phyloP scores from a whole-genome alignment of 1,140 invertebrate species.

The Calliphora vicina region DNA sequence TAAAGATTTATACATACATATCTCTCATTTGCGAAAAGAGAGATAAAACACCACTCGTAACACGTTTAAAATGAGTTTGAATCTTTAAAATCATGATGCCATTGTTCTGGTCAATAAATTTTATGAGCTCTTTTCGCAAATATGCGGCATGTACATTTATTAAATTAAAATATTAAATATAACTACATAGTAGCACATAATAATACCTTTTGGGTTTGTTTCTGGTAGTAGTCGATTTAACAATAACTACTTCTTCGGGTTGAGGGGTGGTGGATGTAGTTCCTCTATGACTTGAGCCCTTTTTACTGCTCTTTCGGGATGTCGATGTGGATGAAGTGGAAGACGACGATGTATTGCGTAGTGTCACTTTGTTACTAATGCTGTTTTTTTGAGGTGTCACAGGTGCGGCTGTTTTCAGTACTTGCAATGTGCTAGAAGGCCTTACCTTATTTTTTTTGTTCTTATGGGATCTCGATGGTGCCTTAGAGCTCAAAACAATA shows the following conservation, averaged over 20 bases:
- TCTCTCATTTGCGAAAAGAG: background rate
- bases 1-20: no score
- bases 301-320: constrained; percentile 42
- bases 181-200: no score
- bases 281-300: constrained; percentile 49
- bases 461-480: constrained; percentile 1
- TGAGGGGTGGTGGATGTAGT: constrained; percentile 2
- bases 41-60: no score
- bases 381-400: constrained; percentile 37
- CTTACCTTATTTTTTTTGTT: constrained; percentile 37
- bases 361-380: background rate
- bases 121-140: no score
- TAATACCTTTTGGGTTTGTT: constrained; percentile 31
- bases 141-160: no score
- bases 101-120: no score
- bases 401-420: constrained; percentile 49
- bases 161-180: no score
- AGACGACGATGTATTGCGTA: background rate
- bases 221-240: constrained; percentile 19
- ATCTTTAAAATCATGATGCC: no score
- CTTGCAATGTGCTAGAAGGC: constrained; percentile 45
- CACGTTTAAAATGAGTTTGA: no score
- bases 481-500: constrained; percentile 19
- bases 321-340: background rate
- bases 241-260: constrained; percentile 42